A percentile compares a stretch with the other conserved stretches of the same genome.
phyloP scores from a whole-genome alignment of 1,140 invertebrate species.

The Ceratitis capitata region DNA sequence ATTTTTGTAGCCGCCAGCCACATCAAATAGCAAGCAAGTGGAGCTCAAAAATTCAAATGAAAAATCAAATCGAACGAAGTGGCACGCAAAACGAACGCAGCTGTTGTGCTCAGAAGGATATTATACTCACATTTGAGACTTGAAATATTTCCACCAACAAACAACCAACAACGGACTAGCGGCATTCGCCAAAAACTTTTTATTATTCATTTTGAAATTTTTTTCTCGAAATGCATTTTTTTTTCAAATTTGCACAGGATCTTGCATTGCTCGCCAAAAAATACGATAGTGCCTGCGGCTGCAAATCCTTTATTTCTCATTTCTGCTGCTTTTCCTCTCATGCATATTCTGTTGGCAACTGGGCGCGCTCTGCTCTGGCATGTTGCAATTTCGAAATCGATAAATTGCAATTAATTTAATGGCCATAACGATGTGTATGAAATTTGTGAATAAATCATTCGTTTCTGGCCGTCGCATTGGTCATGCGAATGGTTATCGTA shows the following conservation, averaged over 20 bases:
- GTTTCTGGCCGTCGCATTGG: neutral
- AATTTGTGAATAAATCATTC: slow-evolving; percentile 40
- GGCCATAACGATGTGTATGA: slow-evolving; percentile 42
- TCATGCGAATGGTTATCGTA: neutral
- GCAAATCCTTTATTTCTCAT: slow-evolving; percentile 7
- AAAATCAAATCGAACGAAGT: slow-evolving; percentile 11
- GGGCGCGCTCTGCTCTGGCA: neutral
- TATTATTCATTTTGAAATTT: neutral
- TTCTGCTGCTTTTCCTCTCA: slow-evolving; percentile 1
- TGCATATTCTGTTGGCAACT: too few species aligned
- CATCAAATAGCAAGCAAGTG: neutral
- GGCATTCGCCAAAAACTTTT: neutral
- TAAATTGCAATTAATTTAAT: slow-evolving; percentile 48
- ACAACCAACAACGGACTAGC: too few species aligned
- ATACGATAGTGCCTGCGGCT: neutral
- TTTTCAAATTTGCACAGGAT: neutral
- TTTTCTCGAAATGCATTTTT: neutral
- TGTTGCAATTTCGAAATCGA: slow-evolving; percentile 46
- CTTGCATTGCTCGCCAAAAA: neutral
- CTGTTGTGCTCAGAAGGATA: neutral
- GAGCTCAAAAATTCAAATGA: neutral
- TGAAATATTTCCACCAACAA: neutral
- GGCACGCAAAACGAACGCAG: neutral
- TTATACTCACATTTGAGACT: neutral
- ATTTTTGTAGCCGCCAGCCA: neutral